Evolutionary conservation across 2,888 invertebrate genomes (phyloP).

Genomic region (Adineta ricciae): DNA sequence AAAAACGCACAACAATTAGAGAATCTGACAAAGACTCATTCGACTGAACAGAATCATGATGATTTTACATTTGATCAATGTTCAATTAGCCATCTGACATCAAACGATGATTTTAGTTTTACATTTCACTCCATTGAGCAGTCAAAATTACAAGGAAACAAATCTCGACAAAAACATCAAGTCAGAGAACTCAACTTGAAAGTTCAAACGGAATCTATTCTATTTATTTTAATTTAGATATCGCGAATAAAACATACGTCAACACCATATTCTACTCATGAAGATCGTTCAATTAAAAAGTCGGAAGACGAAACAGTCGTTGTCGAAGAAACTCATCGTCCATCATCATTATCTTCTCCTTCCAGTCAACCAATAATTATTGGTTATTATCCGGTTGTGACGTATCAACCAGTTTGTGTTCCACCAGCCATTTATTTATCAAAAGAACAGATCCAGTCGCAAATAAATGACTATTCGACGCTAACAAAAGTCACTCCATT

Average conservation of each 20-base stretch:
- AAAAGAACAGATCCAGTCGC: not conserved
- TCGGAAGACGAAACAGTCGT: not conserved
- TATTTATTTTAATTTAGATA: not conserved
- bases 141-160: not conserved
- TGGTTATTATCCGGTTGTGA: not conserved
- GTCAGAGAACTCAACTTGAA: not conserved
- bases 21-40: not conserved
- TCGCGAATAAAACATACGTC: not conserved
- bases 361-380: not conserved
- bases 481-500: not conserved
- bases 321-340: not conserved
- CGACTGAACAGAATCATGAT: not conserved
- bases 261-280: not conserved
- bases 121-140: not conserved
- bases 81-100: not conserved
- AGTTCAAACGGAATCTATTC: not conserved
- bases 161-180: not conserved
- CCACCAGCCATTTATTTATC: not conserved
- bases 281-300: not conserved
- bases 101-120: not conserved
- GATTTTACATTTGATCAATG: not conserved
- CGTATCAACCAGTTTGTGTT: not conserved
- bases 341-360: not conserved
- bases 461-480: not conserved
- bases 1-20: not conserved